phyloP scores from a whole-genome alignment of 1,140 invertebrate genomes.

The Helicorthomorpha holstii region DNA sequence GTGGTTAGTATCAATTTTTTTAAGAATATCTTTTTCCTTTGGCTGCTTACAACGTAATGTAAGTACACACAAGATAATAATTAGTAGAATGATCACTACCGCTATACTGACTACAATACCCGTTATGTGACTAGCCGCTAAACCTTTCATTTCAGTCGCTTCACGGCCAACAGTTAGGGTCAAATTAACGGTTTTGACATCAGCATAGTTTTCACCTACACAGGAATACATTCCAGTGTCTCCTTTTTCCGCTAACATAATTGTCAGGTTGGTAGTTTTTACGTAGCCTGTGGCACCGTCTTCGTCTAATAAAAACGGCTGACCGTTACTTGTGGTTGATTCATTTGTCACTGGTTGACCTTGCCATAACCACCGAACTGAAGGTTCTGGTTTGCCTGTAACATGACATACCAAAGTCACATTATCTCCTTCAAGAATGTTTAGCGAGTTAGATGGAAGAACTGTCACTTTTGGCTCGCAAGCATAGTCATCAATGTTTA shows the following conservation, averaged over 20 bases:
- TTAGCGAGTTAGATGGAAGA: constrained; percentile 7
- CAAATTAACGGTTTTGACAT: neutral
- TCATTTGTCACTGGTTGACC: constrained; percentile 32
- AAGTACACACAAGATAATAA: neutral
- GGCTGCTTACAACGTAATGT: neutral
- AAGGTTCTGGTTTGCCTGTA: constrained; percentile 45
- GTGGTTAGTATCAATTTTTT: neutral
- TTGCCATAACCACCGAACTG: constrained; percentile 34
- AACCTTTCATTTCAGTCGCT: neutral
- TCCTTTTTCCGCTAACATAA: neutral
- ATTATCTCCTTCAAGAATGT: constrained; percentile 44
- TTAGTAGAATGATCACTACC: neutral
- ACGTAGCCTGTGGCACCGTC: constrained; percentile 13
- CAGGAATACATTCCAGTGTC: neutral
- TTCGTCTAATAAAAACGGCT: constrained; percentile 32
- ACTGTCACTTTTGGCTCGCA: constrained; percentile 38
- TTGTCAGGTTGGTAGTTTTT: neutral
- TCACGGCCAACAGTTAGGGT: neutral
- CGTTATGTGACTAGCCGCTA: neutral
- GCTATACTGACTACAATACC: neutral
- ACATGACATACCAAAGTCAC: constrained; percentile 52
- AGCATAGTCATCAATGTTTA: constrained; percentile 60
- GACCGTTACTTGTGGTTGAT: constrained; percentile 26
- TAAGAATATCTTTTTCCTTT: neutral
- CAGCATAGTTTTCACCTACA: neutral